phyloP scores from a whole-genome alignment of 1,140 invertebrate species.

The Littorina saxatilis region DNA sequence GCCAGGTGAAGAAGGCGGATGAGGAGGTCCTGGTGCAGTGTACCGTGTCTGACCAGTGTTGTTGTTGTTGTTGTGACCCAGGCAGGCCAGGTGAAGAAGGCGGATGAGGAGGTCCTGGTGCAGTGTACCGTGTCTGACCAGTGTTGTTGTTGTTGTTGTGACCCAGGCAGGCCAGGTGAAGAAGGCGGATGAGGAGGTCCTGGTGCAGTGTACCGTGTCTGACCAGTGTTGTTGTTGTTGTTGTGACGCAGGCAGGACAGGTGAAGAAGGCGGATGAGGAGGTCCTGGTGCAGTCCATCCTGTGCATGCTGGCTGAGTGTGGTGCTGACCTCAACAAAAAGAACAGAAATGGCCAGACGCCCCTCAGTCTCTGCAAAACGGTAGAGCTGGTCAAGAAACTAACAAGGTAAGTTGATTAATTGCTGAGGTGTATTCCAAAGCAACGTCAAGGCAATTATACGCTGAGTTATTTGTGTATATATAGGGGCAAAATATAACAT shows the following conservation, averaged over 20 bases:
- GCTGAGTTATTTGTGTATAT: too few species aligned
- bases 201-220: conserved; percentile 30
- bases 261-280: conserved; percentile 14
- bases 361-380: conserved; percentile 40
- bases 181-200: not conserved
- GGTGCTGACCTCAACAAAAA: conserved; percentile 3
- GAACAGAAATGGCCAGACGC: conserved; percentile 31
- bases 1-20: not conserved
- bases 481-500: too few species aligned
- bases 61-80: too few species aligned
- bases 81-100: not conserved
- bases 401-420: not conserved
- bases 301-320: conserved; percentile 31
- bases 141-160: conserved; percentile 2
- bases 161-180: not conserved
- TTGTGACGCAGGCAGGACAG: not conserved
- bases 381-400: conserved; percentile 30
- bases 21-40: conserved; percentile 26
- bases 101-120: conserved; percentile 13
- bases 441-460: too few species aligned
- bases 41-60: too few species aligned
- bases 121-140: conserved; percentile 24
- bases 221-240: not conserved
- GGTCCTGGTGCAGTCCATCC: conserved; percentile 34
- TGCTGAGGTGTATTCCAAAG: not conserved